Base-by-base conservation (phyloP, 37 sponge, comb jelly and placozoan species). In the Beroe forskalii region DNA sequence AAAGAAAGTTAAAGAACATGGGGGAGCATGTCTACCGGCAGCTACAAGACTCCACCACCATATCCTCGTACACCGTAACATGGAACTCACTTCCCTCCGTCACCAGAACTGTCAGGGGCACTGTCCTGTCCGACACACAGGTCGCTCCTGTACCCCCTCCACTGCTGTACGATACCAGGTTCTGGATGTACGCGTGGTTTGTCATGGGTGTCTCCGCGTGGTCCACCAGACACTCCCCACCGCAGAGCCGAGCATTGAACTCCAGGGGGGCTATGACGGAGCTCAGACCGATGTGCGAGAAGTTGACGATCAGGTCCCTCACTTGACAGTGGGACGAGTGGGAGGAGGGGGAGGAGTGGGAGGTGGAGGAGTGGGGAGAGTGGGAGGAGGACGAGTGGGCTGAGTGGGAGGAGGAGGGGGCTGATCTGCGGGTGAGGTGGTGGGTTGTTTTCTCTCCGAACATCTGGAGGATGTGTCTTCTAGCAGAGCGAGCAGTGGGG, bases 141-240 rank as follows among this genome's bases (percentile, higher is more conserved):
- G 39, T 32, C 9, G 72, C 72, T 36, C 72, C 72, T 37, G 28
- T 17, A 14, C 38, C 39, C 32, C 39, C 72, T 1, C 17, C 38
- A 14, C 72, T 37, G 72, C 72, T 69, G 17, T 36, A 35, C 33
- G 27, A 69, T 4, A 69, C 33, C 35, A 69, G 27, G 39, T 69
- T 69, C 72, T 69, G 72, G 35, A 69, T 69, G 72, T 32, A 69
- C 19, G 72, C 72, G 38, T 69, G 72, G 72, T 69, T 69, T 35
- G 72, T 69, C 72, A 69, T 69, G 35, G 72, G 72, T 4, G 72
- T 69, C 38, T 69, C 72, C 38, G 27, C 39, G 72, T 69, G 72
- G 39, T 69, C 72, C 27, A 69, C 33, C 1, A 33, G 72, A 17
- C 72, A 69, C 9, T 69, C 38, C 14, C 72, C 72, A 1, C 37